Evolutionary conservation across 2,797 vertebrate genomes (phyloP), one percentile per base, ranked within the genome.

Genomic region (Dendrocincla fuliginosa): DNA sequence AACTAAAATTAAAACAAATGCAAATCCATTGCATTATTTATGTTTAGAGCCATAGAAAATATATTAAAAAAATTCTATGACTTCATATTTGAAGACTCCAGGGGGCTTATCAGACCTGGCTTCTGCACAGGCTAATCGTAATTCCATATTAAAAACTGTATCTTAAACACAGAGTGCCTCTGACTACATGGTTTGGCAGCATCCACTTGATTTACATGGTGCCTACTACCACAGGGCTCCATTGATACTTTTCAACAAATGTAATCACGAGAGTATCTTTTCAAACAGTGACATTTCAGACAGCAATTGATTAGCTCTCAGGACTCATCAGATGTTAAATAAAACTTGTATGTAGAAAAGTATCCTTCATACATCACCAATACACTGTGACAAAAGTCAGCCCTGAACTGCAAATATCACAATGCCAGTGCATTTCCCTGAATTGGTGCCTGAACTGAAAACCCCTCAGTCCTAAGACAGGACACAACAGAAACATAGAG

Each of bases 301-400:
- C 52, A 86, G 73, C 57, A 75, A 87, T 89, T 87, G 94, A 95
- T 96, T 89, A 92, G 23, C 32, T 68, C 63, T 86, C 82, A 73
- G 84, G 35, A 55, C 10, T 89, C 32, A 49, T 67, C 49, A 37
- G 42, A 28, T 80, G 87, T 89, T 75, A 88, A 70, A 84, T 76
- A 81, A 94, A 90, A 87, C 37, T n/a, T 71, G 17, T 60, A 80
- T 32, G 28, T 24, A 86, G 69, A 68, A 84, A 60, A 77, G 16
- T 63, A 14, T 46, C 10, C 64, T 84, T 90, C 50, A 55, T 12
- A 35, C 7, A 42, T 57, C 61, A 91, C 14, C 39, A 68, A 56
- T 11, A 41, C 4, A 56, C 4, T n/a, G 5, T 28, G 55, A 70
- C 64, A 89, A 44, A 83, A 92, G 17, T 22, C 71, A 94, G 17